Base-by-base conservation (phyloP, 2,888 invertebrate genomes). In the Herminia tarsipennalis region DNA sequence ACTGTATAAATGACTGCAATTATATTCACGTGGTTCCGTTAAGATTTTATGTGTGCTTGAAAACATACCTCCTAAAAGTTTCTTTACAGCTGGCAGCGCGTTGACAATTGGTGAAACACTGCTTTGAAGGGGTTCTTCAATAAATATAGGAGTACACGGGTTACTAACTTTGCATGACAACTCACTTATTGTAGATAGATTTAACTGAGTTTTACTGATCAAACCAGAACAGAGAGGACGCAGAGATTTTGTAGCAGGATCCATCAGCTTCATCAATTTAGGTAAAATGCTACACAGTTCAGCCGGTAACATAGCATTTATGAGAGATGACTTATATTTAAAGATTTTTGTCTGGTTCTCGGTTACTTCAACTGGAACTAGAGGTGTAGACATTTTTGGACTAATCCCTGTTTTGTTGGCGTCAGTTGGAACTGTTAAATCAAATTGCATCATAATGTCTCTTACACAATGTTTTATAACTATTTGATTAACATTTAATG, bases 271-370 rank as follows among this genome's bases (percentile, higher is more conserved):
- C 52, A 89, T 73, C 53, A 88, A 70, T 58, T 70, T 78, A 6
- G 90, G 90, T 35, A 90, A 48, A 45, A 89, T 74, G 43, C 73
- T 83, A 42, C 90, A 90, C 38, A 90, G 63, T 48, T 88, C 85
- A 9, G 88, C 89, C 4, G 90, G 90, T 32, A 90, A 68, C 46
- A 78, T 70, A 5, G 83, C 76, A 57, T 89, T 88, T 1, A 81
- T 30, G 29, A 90, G 78, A 10, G 76, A 74, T 9, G 75, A 81
- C 58, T 83, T 78, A 57, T 79, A 86, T 72, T 88, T 88, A 33
- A 79, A 83, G 41, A 83, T 55, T 47, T 73, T 81, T 0, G 78
- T 76, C 8, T 78, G 58, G 54, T 68, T 76, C 6, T 78, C 70
- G 9, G 70, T 67, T 27, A 64, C 50, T 10, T 61, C 42, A 5